Base-by-base conservation (phyloP, 2,113 vertebrate species). In the Stomatorhinus ivindoensis region DNA sequence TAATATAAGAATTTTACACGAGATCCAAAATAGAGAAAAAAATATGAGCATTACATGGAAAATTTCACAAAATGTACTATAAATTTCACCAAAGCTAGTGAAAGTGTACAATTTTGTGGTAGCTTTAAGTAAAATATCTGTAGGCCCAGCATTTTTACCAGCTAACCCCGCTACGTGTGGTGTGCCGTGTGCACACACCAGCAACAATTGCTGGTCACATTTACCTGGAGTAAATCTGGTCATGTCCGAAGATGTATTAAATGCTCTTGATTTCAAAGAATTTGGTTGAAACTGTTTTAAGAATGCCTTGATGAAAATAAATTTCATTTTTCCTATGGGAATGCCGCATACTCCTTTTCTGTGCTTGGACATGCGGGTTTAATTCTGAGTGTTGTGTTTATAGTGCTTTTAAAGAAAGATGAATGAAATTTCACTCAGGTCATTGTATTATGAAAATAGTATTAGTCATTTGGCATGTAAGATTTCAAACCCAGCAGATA, bases 1-100 rank as follows among this genome's bases (percentile, higher is more conserved):
- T 53, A 89, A 88, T 86, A 86, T 87, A 31, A 83, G 35, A 48
- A 89, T 51, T 39, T 53, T 82, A 39, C 0, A 31, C 17, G 31
- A 50, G 46, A 53, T 87, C n/a, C 47, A 50, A 50, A 86, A 47
- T 58, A 92, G 53, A 93, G 93, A 93, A 93, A 51, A 51, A 53
- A 88, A 47, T 44, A 88, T 83, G 88, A 89, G 42, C 24, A n/a
- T 35, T 19, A 84, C 87, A 31, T 84, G 88, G 82, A 21, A 89
- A 87, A 90, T 19, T 89, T 86, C n/a, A 44, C 19, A 89, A 80
- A 88, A 90, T 90, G 73, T 89, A 88, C 51, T 93, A 80, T 86
- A 31, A 91, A 90, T 94, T 93, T 95, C 94, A 95, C 94, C 94
- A 93, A 95, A 94, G 94, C 93, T 94, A 93, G 94, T 94, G 93